Conservation (phyloP, 2,797 vertebrate species). For the Mionectes olivaceus region DNA sequence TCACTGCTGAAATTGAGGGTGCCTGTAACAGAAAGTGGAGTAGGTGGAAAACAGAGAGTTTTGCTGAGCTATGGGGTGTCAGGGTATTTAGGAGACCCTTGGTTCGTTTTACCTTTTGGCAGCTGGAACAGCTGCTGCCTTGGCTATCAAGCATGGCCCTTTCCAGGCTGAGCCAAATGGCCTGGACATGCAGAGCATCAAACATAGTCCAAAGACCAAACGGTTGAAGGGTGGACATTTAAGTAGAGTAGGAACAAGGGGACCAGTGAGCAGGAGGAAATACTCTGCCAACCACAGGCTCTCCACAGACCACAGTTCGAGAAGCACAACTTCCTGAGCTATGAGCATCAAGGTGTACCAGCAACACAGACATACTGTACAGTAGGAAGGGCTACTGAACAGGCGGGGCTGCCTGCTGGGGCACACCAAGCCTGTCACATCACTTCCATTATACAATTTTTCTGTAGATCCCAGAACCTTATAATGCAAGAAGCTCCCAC, state of each 20-base stretch:
- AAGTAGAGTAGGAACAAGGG: background rate
- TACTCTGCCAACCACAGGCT: slow-evolving; percentile 43
- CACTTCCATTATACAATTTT: background rate
- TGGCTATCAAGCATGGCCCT: background rate
- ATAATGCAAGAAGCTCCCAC: background rate
- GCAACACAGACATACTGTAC: background rate
- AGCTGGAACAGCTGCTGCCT: background rate
- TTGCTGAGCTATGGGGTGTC: background rate
- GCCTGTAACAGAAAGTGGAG: background rate
- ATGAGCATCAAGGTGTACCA: background rate
- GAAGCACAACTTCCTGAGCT: slow-evolving; percentile 46
- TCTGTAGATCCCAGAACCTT: background rate
- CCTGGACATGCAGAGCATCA: background rate
- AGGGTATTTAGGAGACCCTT: background rate
- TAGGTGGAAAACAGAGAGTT: background rate
- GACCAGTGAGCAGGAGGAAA: slow-evolving; percentile 48
- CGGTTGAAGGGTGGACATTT: background rate
- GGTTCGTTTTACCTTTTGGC: background rate
- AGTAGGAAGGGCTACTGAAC: background rate
- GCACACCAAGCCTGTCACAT: background rate
- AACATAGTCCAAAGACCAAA: background rate
- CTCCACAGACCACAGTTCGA: slow-evolving; percentile 24
- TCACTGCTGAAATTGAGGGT: background rate
- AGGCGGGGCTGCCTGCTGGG: background rate
- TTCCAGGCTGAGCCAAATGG: background rate